Conservation (phyloP, 2,797 vertebrate genomes). For the Varecia variegata region DNA sequence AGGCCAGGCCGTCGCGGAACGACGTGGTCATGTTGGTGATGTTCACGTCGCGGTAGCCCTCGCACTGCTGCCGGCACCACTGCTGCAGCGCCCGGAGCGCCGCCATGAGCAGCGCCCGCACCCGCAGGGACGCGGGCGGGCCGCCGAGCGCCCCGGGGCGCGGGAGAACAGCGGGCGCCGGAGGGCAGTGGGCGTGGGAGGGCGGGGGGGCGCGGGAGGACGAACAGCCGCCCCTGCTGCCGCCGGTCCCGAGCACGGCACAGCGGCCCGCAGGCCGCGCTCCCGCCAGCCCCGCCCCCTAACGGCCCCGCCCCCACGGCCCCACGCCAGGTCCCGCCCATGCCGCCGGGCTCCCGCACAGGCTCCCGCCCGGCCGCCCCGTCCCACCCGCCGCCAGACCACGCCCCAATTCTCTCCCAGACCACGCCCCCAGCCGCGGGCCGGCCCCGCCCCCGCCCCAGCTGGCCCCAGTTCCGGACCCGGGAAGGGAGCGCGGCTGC, state of each 20-base stretch:
- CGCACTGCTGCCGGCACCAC: conserved; percentile 94
- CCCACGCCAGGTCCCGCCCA: neutral
- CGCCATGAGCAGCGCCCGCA: conserved; percentile 85
- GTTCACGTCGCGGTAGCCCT: conserved; percentile 92
- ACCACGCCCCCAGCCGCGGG: neutral
- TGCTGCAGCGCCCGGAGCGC: conserved; percentile 94
- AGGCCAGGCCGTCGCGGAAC: conserved; percentile 95
- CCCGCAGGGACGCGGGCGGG: neutral
- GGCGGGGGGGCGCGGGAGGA: too few relatives aligned
- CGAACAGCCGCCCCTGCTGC: too few relatives aligned
- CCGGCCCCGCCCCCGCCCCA: neutral
- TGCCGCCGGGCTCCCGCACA: neutral
- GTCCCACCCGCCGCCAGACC: neutral
- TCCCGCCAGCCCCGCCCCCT: neutral
- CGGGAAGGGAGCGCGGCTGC: too few relatives aligned
- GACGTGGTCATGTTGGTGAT: conserved; percentile 98
- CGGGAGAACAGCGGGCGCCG: neutral
- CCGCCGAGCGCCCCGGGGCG: neutral
- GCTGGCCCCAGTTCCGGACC: neutral
- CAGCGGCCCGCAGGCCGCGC: neutral
- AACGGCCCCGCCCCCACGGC: neutral
- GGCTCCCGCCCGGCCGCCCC: neutral
- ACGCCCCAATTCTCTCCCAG: neutral
- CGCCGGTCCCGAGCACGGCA: neutral
- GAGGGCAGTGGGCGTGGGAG: neutral